phyloP scores from a whole-genome alignment of 2,113 vertebrate species.

The Perccottus glenii region DNA sequence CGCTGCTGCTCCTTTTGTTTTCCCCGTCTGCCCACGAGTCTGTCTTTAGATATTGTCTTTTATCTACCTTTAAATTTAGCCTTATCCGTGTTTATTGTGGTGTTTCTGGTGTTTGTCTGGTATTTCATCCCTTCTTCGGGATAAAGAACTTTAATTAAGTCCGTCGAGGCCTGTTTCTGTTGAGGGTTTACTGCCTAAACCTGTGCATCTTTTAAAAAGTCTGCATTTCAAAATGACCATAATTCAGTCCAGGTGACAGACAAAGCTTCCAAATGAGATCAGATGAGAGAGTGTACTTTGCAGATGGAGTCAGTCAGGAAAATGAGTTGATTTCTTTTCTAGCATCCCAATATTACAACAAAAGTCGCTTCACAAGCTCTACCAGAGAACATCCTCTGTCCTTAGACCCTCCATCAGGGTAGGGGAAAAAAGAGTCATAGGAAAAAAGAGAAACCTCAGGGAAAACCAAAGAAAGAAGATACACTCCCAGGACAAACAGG shows the following conservation, averaged over 20 bases:
- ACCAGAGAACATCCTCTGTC: too few relatives aligned
- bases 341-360: too few relatives aligned
- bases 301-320: neutral
- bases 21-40: slow-evolving; percentile 22
- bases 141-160: slow-evolving; percentile 9
- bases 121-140: neutral
- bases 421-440: too few relatives aligned
- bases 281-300: neutral
- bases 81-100: slow-evolving; percentile 5
- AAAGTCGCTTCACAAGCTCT: too few relatives aligned
- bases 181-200: slow-evolving; percentile 1
- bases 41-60: slow-evolving; percentile 19
- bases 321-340: neutral
- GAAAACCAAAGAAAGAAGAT: too few relatives aligned
- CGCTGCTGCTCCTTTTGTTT: slow-evolving; percentile 32
- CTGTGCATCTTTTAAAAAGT: neutral
- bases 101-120: neutral
- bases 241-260: slow-evolving; percentile 5
- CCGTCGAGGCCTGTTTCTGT: neutral
- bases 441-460: too few relatives aligned
- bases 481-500: too few relatives aligned
- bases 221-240: neutral
- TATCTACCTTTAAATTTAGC: slow-evolving; percentile 24
- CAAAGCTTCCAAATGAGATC: neutral
- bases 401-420: too few relatives aligned